Evolutionary conservation across 35 echinoderm and acorn worm genomes (phyloP).

Genomic region (Apostichopus japonicus): DNA sequence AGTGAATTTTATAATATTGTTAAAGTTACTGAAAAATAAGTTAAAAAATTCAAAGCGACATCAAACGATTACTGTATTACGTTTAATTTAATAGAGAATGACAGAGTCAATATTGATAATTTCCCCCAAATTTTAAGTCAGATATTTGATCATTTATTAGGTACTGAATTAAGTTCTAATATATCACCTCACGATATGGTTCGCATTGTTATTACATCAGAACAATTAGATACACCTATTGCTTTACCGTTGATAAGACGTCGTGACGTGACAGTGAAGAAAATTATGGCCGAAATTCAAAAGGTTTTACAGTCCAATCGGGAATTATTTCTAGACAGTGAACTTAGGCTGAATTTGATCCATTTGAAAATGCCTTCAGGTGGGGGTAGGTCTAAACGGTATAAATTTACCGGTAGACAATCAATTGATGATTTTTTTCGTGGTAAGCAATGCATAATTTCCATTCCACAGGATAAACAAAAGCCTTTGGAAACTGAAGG

Average conservation of each 20-base stretch:
- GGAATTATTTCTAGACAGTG: neutral
- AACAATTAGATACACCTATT: neutral
- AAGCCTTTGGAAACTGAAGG: neutral
- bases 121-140: neutral
- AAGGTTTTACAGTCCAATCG: neutral
- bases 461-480: no score
- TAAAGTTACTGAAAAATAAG: constrained; percentile 11
- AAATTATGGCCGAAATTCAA: neutral
- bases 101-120: neutral
- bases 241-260: neutral
- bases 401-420: constrained; percentile 3
- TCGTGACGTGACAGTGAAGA: neutral
- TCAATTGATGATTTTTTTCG: no score
- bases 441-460: no score
- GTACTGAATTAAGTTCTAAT: neutral
- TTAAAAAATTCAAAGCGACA: constrained; percentile 8
- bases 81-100: neutral
- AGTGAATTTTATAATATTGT: neutral
- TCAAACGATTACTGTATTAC: neutral
- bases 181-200: no score
- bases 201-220: no score
- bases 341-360: neutral
- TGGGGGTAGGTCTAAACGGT: neutral
- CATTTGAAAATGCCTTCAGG: constrained; percentile 25
- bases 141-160: neutral